Base-by-base conservation (phyloP, 2,113 vertebrate genomes). In the Colistium nudipinnis region DNA sequence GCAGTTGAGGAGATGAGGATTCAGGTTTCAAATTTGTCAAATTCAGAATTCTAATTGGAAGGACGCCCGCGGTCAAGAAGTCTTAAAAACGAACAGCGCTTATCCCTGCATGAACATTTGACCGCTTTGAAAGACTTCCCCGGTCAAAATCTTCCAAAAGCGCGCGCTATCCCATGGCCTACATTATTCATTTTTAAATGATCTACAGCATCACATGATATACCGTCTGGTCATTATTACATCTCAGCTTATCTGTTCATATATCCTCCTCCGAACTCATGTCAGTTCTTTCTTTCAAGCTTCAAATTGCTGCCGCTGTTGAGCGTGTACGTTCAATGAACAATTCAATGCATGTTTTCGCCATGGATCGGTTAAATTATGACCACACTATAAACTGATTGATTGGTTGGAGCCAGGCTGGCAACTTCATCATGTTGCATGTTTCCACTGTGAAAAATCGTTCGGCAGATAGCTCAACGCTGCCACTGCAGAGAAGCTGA, bases 1-100 rank as follows among this genome's bases (percentile, higher is more conserved):
- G 62, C 22, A 20, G 75, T 76, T 70, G 59, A 79, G 59, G 47
- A 61, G 64, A 81, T 83, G 36, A 17, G 78, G 66, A 81, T 71
- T 74, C 70, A 69, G n/a, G 78, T 62, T 72, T 59, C 13, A 36
- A 60, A 73, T 84, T 84, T 80, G 70, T 82, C 48, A 75, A 70
- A 69, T 78, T 73, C 54, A 16, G 63, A 74, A 88, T 70, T 74
- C 19, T 66, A 62, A 83, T 70, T 74, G 49, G 62, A 80, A 39
- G 43, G 35, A 59, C 17, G 60, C 66, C 82, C 53, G 64, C 1
- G 14, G 71, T 48, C 28, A 55, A 17, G 48, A 35, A 27, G 62
- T 19, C 13, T 65, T 71, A 24, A 49, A 61, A 78, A 74, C 64
- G 35, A 62, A 44, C 19, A 45, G 14, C 12, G 48, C 48, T 76